These are phyloP conservation scores for Triplophysa siluroides DNA, from an alignment of 2,113 vertebrate genomes.

Conservation along the genomic window DNA sequence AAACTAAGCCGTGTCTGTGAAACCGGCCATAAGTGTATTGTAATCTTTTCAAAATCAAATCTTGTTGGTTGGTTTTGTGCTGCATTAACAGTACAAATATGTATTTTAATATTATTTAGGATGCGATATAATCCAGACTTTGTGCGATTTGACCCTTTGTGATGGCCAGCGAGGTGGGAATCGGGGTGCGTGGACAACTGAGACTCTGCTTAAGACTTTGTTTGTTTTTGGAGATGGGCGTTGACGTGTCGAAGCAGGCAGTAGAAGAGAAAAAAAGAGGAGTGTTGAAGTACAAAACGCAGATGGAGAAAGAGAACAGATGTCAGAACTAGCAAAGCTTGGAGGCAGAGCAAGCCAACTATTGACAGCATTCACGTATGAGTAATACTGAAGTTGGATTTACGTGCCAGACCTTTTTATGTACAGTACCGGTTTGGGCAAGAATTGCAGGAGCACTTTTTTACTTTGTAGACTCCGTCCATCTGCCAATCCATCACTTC, in stretches of 20 bases:
- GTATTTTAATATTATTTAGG: too few species aligned
- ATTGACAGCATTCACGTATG: conserved; percentile 5
- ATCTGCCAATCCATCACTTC: neutral
- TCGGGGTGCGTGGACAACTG: neutral
- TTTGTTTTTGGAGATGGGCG: conserved; percentile 15
- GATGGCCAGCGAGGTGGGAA: neutral
- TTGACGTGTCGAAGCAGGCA: conserved; percentile 19
- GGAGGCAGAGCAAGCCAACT: conserved; percentile 23
- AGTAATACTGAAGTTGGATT: conserved; percentile 26
- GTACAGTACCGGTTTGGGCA: neutral
- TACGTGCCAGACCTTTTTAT: neutral
- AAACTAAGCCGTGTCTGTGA: too few species aligned
- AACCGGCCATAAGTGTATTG: too few species aligned
- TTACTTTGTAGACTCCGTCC: too few species aligned
- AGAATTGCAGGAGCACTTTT: neutral
- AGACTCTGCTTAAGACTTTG: conserved; percentile 23
- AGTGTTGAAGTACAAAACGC: conserved; percentile 1
- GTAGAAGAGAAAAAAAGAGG: conserved; percentile 1
- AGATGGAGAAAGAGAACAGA: conserved; percentile 36
- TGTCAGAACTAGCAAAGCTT: conserved; percentile 32
- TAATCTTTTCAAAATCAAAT: too few species aligned
- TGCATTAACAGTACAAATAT: too few species aligned
- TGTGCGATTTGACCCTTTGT: neutral
- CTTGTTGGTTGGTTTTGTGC: too few species aligned
- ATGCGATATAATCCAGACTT: neutral